Evolutionary conservation across 1,140 invertebrate species (phyloP).

Genomic region (Sipha flava): DNA sequence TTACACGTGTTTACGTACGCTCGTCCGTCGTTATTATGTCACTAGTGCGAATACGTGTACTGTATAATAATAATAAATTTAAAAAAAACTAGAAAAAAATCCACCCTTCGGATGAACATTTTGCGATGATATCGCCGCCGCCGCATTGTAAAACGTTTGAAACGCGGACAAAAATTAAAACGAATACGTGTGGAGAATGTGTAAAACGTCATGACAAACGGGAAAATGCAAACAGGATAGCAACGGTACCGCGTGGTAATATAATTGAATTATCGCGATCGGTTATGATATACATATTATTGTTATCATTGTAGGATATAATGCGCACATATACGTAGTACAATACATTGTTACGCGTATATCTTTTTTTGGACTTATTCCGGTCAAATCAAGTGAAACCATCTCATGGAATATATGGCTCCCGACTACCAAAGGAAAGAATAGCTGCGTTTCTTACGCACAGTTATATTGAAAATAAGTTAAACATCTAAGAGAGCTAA

Average conservation of each 20-base stretch:
- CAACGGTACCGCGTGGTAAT: not conserved
- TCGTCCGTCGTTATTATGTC: slow-evolving; percentile 10
- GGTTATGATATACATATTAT: not conserved
- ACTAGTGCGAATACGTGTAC: slow-evolving; percentile 14
- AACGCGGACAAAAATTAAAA: slow-evolving; percentile 9
- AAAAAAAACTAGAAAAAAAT: slow-evolving; percentile 4
- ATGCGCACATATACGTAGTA: no score
- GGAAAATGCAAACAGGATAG: not conserved
- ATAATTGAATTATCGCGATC: slow-evolving; percentile 5
- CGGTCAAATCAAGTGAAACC: no score
- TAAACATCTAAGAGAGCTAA: no score
- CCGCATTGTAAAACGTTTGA: not conserved
- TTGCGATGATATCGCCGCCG: not conserved
- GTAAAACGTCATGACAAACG: not conserved
- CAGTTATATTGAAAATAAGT: no score
- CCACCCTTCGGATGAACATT: not conserved
- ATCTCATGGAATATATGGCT: no score
- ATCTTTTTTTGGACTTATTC: no score
- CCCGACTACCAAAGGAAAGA: no score
- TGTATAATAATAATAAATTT: slow-evolving; percentile 7
- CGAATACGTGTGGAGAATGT: slow-evolving; percentile 1
- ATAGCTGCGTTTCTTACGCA: no score
- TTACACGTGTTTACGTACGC: slow-evolving; percentile 26
- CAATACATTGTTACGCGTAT: no score
- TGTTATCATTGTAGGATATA: no score